phyloP scores from a whole-genome alignment of 2,888 invertebrate species.

The Rhimphoctona megacephalus region DNA sequence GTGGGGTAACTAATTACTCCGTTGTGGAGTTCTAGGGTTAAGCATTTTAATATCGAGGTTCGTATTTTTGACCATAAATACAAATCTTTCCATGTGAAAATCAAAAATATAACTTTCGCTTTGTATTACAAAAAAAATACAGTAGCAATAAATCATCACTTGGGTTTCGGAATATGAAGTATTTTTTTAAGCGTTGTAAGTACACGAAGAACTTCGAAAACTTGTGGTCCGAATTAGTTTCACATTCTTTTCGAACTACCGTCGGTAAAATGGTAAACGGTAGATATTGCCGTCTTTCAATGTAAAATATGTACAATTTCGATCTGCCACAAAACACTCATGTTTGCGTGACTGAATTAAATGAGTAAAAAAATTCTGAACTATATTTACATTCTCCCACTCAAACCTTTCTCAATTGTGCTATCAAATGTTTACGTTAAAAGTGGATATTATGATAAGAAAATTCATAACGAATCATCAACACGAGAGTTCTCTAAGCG shows the following conservation, averaged over 20 bases:
- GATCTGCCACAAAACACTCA: background rate
- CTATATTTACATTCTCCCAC: background rate
- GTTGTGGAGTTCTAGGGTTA: too few species aligned
- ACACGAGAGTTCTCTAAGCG: background rate
- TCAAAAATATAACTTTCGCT: too few species aligned
- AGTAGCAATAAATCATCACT: too few species aligned
- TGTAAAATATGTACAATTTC: background rate
- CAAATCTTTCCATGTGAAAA: too few species aligned
- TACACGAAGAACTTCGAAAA: background rate
- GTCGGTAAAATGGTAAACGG: conserved; percentile 1
- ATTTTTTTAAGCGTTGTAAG: background rate
- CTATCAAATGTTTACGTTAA: conserved; percentile 14
- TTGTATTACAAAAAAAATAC: too few species aligned
- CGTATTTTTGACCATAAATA: too few species aligned
- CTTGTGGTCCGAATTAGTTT: background rate
- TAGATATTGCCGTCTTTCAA: background rate
- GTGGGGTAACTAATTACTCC: too few species aligned
- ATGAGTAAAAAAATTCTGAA: background rate
- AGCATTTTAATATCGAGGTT: background rate
- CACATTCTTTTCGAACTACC: background rate
- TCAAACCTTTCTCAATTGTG: background rate
- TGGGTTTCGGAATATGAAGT: too few species aligned
- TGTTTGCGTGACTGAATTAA: background rate
- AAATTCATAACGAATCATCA: conserved; percentile 33
- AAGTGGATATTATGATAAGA: conserved; percentile 29